These are phyloP conservation scores for Poliocrania exsul DNA, from an alignment of 2,797 vertebrate species.

Conservation along the genomic window DNA sequence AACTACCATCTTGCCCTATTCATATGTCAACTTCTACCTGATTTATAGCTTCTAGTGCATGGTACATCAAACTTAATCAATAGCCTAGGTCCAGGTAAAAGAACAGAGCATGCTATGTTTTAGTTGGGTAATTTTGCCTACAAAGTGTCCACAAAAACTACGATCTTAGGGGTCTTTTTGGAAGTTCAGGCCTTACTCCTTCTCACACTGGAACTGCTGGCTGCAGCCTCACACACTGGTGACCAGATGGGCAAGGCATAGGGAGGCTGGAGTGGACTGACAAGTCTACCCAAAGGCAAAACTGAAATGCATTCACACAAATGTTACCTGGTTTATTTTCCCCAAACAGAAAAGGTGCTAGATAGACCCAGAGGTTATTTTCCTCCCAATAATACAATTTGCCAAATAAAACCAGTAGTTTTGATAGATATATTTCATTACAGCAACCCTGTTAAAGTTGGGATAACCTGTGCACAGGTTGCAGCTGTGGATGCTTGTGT, in stretches of 20 bases:
- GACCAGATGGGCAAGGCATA: not conserved
- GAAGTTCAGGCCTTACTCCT: no score
- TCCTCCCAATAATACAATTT: not conserved
- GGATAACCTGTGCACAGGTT: not conserved
- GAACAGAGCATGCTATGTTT: no score
- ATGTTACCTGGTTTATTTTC: not conserved
- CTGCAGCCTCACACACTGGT: rapidly evolving
- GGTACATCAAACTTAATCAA: no score
- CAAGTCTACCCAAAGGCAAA: not conserved
- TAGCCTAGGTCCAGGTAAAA: no score
- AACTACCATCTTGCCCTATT: no score
- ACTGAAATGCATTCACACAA: not conserved
- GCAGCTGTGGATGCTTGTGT: not conserved
- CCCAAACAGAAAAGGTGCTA: not conserved
- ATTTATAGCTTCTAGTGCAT: no score
- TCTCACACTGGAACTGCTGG: not conserved
- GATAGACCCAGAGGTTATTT: not conserved
- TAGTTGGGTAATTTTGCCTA: no score
- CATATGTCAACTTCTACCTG: no score
- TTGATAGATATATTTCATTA: not conserved
- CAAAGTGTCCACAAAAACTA: no score
- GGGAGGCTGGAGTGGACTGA: not conserved
- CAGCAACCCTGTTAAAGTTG: not conserved
- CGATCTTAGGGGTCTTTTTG: no score
- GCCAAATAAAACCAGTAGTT: not conserved